Evolutionary conservation across 1,140 invertebrate genomes (phyloP), one percentile per base, ranked within the genome.

Genomic region (Maniola jurtina): DNA sequence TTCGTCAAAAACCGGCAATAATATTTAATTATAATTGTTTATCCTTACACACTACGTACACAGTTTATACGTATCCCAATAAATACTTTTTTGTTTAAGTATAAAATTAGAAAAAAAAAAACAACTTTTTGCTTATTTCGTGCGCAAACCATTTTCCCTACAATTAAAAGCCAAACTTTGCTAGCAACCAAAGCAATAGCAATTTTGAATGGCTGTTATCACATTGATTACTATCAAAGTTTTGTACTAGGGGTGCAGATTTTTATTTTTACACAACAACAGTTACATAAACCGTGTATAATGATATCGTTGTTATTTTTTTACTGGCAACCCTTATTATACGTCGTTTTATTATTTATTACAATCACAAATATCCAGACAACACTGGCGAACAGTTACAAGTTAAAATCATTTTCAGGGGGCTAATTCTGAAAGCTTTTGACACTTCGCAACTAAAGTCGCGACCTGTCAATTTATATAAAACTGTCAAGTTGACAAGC

Each of bases 41-140:
- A 68, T 63, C 13, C 66, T 68, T 68, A 68, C 81, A 86, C 55
- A 57, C 80, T 87, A 87, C 80, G 72, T 81, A 79, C 76, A 81
- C 59, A 68, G 47, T 72, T 76, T 69, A 81, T 86, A 84, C 83
- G 79, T 81, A 55, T 73, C 56, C 78, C 80, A 87, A 87, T 87
- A 89, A 87, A 87, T 86, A 88, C 79, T 70, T 71, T 77, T 83
- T 77, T 45, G 9, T 13, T 80, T 84, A 86, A 88, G 84, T 88
- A 88, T 87, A 89, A 87, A 89, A 86, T 87, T 86, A 78, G 84
- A 88, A 87, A 85, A 86, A 80, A 86, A 83, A 86, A 25, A 79
- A 84, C 79, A 83, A 69, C 74, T 42, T 76, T 79, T 77, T 62
- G 76, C 5, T 45, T 38, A 38, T 38, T 76, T 83, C 73, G 76